Evolutionary conservation across 2,888 invertebrate species (phyloP).

Genomic region (Cephus runcator): DNA sequence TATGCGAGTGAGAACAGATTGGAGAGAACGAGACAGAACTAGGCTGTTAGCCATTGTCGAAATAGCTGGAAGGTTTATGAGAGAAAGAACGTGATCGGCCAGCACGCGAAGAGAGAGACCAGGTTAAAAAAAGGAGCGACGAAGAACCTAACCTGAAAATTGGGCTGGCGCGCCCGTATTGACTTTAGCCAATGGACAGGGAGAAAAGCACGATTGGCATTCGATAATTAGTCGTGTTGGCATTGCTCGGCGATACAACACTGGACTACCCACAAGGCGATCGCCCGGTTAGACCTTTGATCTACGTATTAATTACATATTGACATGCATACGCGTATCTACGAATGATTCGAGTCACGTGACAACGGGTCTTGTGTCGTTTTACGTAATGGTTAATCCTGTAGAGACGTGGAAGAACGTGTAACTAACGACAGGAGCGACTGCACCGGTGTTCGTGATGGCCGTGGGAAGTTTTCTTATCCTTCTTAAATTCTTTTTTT

Average conservation of each 20-base stretch:
- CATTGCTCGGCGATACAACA: constrained; percentile 21
- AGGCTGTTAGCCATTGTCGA: neutral
- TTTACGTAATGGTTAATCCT: neutral
- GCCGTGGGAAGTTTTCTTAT: neutral
- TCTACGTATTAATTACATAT: constrained; percentile 47
- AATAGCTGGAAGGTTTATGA: neutral
- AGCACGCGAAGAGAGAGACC: neutral
- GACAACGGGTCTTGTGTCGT: neutral
- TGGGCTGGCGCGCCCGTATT: neutral
- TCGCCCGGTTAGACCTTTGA: constrained; percentile 35
- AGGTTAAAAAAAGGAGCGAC: neutral
- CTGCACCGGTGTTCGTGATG: neutral
- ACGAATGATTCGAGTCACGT: neutral
- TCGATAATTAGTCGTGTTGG: constrained; percentile 51
- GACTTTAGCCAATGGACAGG: neutral
- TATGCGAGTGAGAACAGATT: neutral
- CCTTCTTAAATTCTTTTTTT: neutral
- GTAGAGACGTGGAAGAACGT: neutral
- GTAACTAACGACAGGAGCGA: neutral
- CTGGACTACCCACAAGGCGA: neutral
- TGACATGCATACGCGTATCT: constrained; percentile 22
- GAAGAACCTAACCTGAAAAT: neutral
- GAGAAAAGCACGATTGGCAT: constrained; percentile 38
- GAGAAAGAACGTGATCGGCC: neutral
- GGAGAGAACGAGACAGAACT: neutral